Evolutionary conservation across 2,797 vertebrate species (phyloP).

Genomic region (Chromis chromis): DNA sequence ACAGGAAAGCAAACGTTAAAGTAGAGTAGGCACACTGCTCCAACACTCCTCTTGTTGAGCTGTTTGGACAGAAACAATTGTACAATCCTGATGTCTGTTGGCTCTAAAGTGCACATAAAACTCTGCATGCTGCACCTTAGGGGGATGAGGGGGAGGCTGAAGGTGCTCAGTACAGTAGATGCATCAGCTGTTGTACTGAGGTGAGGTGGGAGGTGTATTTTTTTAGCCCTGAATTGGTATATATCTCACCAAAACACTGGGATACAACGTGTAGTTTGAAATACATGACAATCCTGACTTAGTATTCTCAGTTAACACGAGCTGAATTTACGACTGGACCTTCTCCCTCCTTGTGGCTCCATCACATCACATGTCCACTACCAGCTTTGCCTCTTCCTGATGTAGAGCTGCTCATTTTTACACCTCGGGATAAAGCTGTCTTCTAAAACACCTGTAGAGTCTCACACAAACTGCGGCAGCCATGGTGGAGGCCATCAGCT

Average conservation of each 20-base stretch:
- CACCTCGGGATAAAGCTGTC: constrained; percentile 1
- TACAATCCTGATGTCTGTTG: constrained; percentile 53
- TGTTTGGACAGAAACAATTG: constrained; percentile 50
- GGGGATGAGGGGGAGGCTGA: constrained; percentile 61
- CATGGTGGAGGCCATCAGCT: background rate
- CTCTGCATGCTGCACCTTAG: constrained; percentile 53
- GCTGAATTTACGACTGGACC: background rate
- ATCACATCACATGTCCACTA: background rate
- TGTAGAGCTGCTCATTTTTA: constrained; percentile 1
- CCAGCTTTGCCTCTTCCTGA: constrained; percentile 24
- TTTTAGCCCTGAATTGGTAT: constrained; percentile 36
- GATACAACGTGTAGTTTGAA: constrained; percentile 39
- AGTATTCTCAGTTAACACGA: constrained; percentile 22
- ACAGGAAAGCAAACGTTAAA: constrained; percentile 3
- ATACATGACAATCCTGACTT: constrained; percentile 27
- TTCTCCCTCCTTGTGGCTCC: constrained; percentile 1
- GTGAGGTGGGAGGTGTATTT: constrained; percentile 51
- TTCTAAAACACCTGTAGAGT: constrained; percentile 6
- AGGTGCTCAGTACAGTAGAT: constrained; percentile 43
- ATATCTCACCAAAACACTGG: constrained; percentile 39
- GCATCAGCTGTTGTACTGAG: constrained; percentile 50
- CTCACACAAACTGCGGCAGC: constrained; percentile 6
- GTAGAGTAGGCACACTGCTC: constrained; percentile 19
- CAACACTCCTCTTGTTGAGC: constrained; percentile 31
- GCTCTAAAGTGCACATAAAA: constrained; percentile 63